Evolutionary conservation across 2,113 vertebrate species (phyloP), one percentile per base, ranked within the genome.

Genomic region (Orycteropus afer): DNA sequence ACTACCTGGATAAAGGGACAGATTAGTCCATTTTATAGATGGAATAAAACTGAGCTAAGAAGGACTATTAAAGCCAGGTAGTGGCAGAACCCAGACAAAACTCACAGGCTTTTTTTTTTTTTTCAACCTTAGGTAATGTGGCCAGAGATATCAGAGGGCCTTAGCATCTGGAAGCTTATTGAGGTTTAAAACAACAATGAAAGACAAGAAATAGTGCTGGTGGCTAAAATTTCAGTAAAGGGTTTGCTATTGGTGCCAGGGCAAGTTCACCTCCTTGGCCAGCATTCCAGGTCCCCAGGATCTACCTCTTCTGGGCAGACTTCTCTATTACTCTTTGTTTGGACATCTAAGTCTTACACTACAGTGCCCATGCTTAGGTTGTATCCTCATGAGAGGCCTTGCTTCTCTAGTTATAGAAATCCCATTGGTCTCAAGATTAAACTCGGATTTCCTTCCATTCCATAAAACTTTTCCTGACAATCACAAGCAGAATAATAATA

Each of bases 31-130:
- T 90, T 74, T 80, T 88, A 90, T 10, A 67, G 47, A 23, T 29
- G 11, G 53, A 93, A 79, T 79, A 47, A 73, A 77, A 81, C 11
- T 67, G 49, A 93, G 17, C 83, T 49, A 80, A 83, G 47, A 81
- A 80, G 47, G 22, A 42, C 34, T 12, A 53, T 5, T 71, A 57
- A 63, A 89, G 40, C 1, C 40, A 94, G 34, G 18, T 34, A 90
- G 34, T 25, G 32, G 34, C 22, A 89, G 86, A 95, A 90, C 23
- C 4, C 34, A 95, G 42, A 87, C 13, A 82, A 40, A 94, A 84
- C 40, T 67, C 8, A 29, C 7, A 88, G 22, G 14, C 77, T 89
- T 86, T 34, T 87, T 27, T 69, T 71, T 89, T 34, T 1, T 63
- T 89, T 86, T 73, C 71, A 22, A 81, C 89, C 29, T 59, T 82